phyloP scores from a whole-genome alignment of 1,140 invertebrate genomes.

The Helicoverpa armigera region DNA sequence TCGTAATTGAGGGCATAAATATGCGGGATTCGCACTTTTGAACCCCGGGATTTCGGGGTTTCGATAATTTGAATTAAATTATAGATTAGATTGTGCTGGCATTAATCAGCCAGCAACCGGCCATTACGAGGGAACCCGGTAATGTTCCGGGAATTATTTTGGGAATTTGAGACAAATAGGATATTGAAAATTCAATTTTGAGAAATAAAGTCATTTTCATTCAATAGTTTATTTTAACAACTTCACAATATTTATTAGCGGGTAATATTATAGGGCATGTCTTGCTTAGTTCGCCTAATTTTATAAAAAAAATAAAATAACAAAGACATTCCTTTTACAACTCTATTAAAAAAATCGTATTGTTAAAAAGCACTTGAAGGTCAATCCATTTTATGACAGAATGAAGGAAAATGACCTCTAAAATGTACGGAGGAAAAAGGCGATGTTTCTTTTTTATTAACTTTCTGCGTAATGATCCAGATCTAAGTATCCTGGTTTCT shows the following conservation, averaged over 20 bases:
- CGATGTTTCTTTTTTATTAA: no score
- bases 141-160: background rate
- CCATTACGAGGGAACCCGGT: background rate
- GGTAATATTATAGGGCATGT: no score
- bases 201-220: background rate
- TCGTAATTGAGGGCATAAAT: constrained; percentile 69
- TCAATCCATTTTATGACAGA: background rate
- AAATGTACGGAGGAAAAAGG: no score
- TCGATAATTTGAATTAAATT: constrained; percentile 55
- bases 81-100: constrained; percentile 45
- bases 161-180: background rate
- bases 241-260: no score
- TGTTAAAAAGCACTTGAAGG: no score
- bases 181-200: constrained; percentile 3
- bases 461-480: constrained; percentile 22
- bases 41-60: constrained; percentile 44
- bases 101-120: constrained; percentile 31
- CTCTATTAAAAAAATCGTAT: no score
- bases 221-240: no score
- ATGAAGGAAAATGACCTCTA: background rate
- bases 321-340: no score
- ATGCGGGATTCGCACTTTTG: constrained; percentile 53
- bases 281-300: no score
- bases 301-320: no score
- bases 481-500: constrained; percentile 12